Evolutionary conservation across 2,113 vertebrate genomes (phyloP).

Genomic region (Austrofundulus limnaeus): DNA sequence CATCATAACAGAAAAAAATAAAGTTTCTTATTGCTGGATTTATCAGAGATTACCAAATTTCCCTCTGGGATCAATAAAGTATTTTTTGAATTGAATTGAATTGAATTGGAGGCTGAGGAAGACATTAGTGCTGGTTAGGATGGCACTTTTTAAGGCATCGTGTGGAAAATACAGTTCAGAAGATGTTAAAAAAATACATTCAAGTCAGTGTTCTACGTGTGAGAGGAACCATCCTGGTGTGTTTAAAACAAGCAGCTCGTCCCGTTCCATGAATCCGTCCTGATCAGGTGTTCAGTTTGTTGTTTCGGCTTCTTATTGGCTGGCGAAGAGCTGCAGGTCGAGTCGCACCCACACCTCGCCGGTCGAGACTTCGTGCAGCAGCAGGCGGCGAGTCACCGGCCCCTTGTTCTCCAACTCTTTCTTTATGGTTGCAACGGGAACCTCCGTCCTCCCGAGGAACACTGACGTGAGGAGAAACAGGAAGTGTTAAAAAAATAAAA

Average conservation of each 20-base stretch:
- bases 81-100: no score
- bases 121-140: constrained; percentile 37
- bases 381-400: constrained; percentile 83
- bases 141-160: constrained; percentile 36
- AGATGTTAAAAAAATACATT: background rate
- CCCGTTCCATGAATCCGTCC: no score
- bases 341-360: constrained; percentile 96
- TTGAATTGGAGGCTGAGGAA: constrained; percentile 8
- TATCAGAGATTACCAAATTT: no score
- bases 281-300: constrained; percentile 9
- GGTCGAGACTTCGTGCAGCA: constrained; percentile 93
- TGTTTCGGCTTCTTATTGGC: constrained; percentile 70
- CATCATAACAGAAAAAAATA: background rate
- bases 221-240: constrained; percentile 1
- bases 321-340: constrained; percentile 91
- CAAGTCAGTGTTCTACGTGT: background rate
- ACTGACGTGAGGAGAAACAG: constrained; percentile 76
- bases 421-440: constrained; percentile 95
- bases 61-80: no score
- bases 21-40: constrained; percentile 14
- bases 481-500: no score
- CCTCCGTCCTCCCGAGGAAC: constrained; percentile 93
- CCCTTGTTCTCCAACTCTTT: constrained; percentile 94
- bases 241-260: constrained; percentile 28
- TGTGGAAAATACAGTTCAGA: background rate